Conservation (phyloP, 2,888 invertebrate genomes). For the Drosophila leonis region DNA sequence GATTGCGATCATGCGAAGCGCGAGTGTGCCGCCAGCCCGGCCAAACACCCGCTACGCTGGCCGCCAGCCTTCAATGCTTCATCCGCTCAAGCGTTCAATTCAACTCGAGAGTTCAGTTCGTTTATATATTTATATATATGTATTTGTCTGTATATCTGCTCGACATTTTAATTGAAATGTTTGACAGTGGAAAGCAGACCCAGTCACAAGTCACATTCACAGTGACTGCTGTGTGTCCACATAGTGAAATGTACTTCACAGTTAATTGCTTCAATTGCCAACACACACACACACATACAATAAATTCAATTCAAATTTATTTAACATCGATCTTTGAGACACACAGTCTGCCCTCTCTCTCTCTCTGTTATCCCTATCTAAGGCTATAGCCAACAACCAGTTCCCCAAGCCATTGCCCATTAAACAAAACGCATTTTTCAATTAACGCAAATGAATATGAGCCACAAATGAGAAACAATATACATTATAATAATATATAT, state of each 20-base stretch:
- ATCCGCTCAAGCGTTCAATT: constrained; percentile 56
- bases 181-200: constrained; percentile 54
- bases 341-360: neutral
- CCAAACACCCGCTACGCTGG: constrained; percentile 10
- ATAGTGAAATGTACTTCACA: constrained; percentile 72
- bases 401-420: constrained; percentile 11
- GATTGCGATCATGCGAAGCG: constrained; percentile 69
- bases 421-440: constrained; percentile 58
- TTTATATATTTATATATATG: constrained; percentile 20
- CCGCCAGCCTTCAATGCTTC: constrained; percentile 10
- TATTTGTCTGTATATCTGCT: constrained; percentile 29
- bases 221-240: constrained; percentile 18
- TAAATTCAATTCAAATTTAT: constrained; percentile 62
- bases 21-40: constrained; percentile 39
- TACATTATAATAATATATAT: neutral
- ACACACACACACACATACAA: constrained; percentile 35
- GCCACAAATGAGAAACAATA: constrained; percentile 5
- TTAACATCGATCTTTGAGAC: constrained; percentile 50
- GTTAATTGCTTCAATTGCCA: constrained; percentile 75
- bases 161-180: constrained; percentile 74
- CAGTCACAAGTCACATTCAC: constrained; percentile 39
- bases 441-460: constrained; percentile 48
- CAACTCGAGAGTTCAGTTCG: constrained; percentile 55
- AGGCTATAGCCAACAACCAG: neutral
- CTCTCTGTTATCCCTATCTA: neutral